Base-by-base conservation (phyloP, 2,888 invertebrate genomes). In the Dicranocentrus wangi region DNA sequence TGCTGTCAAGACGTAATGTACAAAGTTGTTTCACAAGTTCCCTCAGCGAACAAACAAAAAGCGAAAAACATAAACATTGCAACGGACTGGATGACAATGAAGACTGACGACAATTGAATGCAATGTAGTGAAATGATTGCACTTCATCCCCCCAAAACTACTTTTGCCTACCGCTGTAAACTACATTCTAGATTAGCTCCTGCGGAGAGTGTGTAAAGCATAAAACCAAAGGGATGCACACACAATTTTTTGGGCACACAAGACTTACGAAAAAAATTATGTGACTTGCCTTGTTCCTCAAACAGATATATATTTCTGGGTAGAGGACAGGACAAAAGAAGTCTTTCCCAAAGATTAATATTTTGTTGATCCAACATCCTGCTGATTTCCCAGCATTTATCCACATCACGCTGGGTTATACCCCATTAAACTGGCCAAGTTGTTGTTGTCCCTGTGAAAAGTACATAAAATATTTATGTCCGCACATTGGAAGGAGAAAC, bases 341-440 rank as follows among this genome's bases (percentile, higher is more conserved):
- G 70, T 76, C 73, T 80, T 80, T 80, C 76, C 72, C 77, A 66
- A 84, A 83, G 85, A 85, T 85, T 83, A 84, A 85, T 85, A 85
- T 81, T 83, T 84, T 85, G 84, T 85, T 85, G 83, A 83, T 85
- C 81, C 84, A 81, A 82, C 82, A 79, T 82, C 84, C 84, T 84
- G 84, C 84, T 84, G 84, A 82, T 76, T 82, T 82, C 84, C 75
- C 84, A 84, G 82, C 82, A 81, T 82, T 84, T 82, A 82, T 81
- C 77, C 63, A 72, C 78, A 79, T 79, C 83, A 72, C 43, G 82
- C 82, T 82, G 85, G 13, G 85, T 84, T 85, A 85, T 80, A 82
- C 82, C 82, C 81, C 82, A 82, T 81, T 82, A 77, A 81, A 82
- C 76, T 81, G 75, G 81, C 81, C 81, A 81, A 76, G 66, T 70